A percentile compares a stretch with the other conserved stretches of the same genome.
Conservation (phyloP, 2,888 invertebrate species). For the Dynastes maya region DNA sequence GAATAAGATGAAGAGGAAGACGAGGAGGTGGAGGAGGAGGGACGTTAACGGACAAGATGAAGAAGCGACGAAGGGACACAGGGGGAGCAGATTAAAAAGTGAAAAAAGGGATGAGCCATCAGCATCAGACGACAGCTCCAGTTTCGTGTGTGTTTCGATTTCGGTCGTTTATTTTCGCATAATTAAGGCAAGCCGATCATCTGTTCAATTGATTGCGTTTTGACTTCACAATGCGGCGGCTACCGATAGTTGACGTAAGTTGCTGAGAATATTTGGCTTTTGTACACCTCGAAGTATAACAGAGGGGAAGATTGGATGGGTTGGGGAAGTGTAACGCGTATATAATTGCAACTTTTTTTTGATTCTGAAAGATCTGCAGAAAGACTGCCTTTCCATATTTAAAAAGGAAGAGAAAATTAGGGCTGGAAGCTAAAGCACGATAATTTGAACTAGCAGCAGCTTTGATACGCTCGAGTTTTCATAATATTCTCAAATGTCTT, state of each 20-base stretch:
- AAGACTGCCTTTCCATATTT: too few species aligned
- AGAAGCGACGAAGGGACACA: constrained; percentile 1
- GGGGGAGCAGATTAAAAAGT: constrained; percentile 16
- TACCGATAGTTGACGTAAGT: neutral
- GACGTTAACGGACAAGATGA: constrained; percentile 5
- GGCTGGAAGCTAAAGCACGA: too few species aligned
- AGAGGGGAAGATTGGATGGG: too few species aligned
- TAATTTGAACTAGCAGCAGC: too few species aligned
- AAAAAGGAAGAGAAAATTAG: too few species aligned
- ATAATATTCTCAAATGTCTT: too few species aligned
- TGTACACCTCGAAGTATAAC: neutral
- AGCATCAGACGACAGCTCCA: constrained; percentile 43
- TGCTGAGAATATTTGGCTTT: neutral
- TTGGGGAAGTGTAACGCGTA: too few species aligned
- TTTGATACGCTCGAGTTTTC: too few species aligned
- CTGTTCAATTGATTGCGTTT: constrained; percentile 35
- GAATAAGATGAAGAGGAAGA: neutral
- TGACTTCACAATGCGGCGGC: constrained; percentile 20
- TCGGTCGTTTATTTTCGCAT: constrained; percentile 40
- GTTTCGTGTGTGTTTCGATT: constrained; percentile 42
- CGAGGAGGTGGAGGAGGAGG: neutral
- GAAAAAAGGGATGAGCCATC: constrained; percentile 30
- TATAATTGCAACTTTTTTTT: too few species aligned
- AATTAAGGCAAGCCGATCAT: constrained; percentile 41
- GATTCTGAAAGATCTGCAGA: too few species aligned